Base-by-base conservation (phyloP, 1,140 invertebrate species). In the Conopomorpha cramerella region DNA sequence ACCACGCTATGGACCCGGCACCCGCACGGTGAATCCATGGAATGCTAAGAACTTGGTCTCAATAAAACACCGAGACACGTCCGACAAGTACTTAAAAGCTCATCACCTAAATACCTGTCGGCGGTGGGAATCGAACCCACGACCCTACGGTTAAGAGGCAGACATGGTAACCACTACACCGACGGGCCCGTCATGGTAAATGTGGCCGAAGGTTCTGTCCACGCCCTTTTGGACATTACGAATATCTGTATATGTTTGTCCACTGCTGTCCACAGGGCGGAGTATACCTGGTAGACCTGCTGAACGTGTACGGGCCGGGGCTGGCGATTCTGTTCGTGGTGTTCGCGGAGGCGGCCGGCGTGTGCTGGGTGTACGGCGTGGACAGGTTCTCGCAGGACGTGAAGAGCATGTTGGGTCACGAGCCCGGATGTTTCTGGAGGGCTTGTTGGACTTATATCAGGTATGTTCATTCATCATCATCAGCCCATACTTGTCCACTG, bases 291-390 rank as follows among this genome's bases (percentile, higher is more conserved):
- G 94, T 99, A 30, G 92, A 94, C 55, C 81, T 99, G 41, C 80
- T 99, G 56, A 97, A 99, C 71, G 87, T 91, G 17, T 99, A 96
- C 66, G 95, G 95, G 3, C 95, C 95, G 6, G 95, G 95, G 0
- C 87, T 96, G 55, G 96, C 96, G 11, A 96, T 99, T 55, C 76
- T 99, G 13, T 93, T 98, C 61, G 95, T 96, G 25, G 96, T 98
- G 12, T 91, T 99, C 49, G 95, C 95, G 40, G 96, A 99, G 78
- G 86, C 94, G 0, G 90, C 98, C 4, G 95, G 94, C 1, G 89
- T 99, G 1, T 97, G 94, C 55, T 99, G 95, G 95, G 90, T 97
- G 46, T 99, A 98, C 66, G 96, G 94, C 11, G 87, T 93, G 6
- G 86, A 91, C 43, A 81, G 91, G 42, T 95, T 97, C 73, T 88